Evolutionary conservation across 2,113 vertebrate species (phyloP).

Genomic region (Salvelinus fontinalis): DNA sequence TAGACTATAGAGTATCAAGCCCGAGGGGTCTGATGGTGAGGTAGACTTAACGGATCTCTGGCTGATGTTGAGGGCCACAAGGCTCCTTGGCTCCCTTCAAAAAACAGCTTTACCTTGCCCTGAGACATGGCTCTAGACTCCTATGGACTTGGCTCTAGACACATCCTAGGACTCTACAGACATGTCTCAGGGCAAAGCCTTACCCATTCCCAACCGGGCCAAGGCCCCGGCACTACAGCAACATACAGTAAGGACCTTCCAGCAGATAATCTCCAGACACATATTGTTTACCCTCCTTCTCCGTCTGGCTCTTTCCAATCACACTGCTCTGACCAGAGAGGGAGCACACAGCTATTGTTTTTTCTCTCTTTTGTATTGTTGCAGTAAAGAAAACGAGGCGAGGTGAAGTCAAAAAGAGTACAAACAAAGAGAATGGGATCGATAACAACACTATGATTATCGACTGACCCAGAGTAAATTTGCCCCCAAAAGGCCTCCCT

Average conservation of each 20-base stretch:
- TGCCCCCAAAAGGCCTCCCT: constrained; percentile 69
- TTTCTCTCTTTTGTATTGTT: constrained; percentile 78
- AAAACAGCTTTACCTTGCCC: constrained; percentile 43
- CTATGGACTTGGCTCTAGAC: no score
- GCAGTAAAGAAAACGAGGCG: constrained; percentile 88
- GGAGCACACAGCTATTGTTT: constrained; percentile 79
- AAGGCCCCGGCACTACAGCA: constrained; percentile 50
- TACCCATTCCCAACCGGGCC: constrained; percentile 24
- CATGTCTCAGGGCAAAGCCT: no score
- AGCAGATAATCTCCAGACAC: constrained; percentile 80
- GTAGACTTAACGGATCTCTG: constrained; percentile 45
- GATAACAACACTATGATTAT: constrained; percentile 89
- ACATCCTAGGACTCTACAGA: no score
- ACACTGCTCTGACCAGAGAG: constrained; percentile 73
- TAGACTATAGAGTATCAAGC: constrained; percentile 37
- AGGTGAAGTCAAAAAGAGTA: constrained; percentile 88
- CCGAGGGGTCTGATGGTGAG: constrained; percentile 57
- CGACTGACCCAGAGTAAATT: constrained; percentile 85
- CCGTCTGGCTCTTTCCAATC: constrained; percentile 82
- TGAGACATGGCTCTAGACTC: no score
- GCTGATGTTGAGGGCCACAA: constrained; percentile 61
- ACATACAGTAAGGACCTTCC: constrained; percentile 64
- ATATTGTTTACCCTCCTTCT: constrained; percentile 79
- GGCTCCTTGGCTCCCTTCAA: constrained; percentile 52
- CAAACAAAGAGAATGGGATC: constrained; percentile 87